phyloP scores from a whole-genome alignment of 2,888 invertebrate species.

The Onthophagus sagittarius region DNA sequence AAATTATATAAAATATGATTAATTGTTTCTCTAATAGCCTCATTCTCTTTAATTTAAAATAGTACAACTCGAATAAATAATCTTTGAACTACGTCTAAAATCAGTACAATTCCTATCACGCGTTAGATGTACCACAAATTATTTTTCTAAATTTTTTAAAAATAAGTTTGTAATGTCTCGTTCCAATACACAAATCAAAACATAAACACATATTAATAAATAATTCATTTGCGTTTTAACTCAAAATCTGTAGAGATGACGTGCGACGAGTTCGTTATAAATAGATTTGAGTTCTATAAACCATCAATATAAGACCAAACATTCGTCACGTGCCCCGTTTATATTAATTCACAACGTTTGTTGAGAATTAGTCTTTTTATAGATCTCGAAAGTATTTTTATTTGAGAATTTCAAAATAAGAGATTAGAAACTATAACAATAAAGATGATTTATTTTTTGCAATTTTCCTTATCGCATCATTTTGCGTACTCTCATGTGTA shows the following conservation, averaged over 20 bases:
- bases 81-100: neutral
- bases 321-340: neutral
- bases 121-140: neutral
- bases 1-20: conserved; percentile 3
- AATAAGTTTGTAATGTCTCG: neutral
- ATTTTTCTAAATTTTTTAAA: neutral
- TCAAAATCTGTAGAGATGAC: neutral
- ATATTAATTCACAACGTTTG: neutral
- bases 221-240: neutral
- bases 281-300: neutral
- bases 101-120: neutral
- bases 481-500: neutral
- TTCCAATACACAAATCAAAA: neutral
- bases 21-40: neutral
- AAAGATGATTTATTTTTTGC: too few species aligned
- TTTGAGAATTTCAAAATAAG: neutral
- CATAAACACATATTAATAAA: neutral
- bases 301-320: neutral
- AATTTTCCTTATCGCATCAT: neutral
- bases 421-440: neutral
- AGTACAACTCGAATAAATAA: neutral
- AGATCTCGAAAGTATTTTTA: too few species aligned
- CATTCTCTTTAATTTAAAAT: neutral
- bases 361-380: too few species aligned
- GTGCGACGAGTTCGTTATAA: neutral